Percentiles rank a stretch among this genome's conserved stretches.
Evolutionary conservation across 2,797 vertebrate genomes (phyloP).

Genomic region (Pseudochromis fuscus): DNA sequence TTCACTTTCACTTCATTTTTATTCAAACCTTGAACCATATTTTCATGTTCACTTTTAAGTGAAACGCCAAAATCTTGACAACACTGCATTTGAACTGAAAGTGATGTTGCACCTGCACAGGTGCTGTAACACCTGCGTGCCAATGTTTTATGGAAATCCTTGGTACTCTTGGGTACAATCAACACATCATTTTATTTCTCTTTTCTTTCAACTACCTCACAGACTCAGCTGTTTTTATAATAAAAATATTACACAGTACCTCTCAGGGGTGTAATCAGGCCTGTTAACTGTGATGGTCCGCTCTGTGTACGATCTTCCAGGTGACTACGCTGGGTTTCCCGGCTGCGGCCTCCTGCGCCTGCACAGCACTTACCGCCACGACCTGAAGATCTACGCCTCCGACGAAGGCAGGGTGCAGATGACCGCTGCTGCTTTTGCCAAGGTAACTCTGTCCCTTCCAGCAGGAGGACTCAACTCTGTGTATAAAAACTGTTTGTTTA

Average conservation of each 20-base stretch:
- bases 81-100: constrained; percentile 64
- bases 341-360: constrained; percentile 95
- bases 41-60: constrained; percentile 19
- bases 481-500: too few species aligned
- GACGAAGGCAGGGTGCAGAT: constrained; percentile 97
- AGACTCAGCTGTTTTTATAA: neutral
- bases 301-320: constrained; percentile 72
- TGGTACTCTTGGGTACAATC: constrained; percentile 46
- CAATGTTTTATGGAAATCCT: constrained; percentile 32
- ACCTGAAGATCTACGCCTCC: constrained; percentile 98
- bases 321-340: constrained; percentile 97
- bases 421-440: constrained; percentile 97
- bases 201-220: constrained; percentile 28
- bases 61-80: constrained; percentile 28
- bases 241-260: neutral
- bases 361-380: constrained; percentile 97
- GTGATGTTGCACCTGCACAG: constrained; percentile 49
- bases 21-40: neutral
- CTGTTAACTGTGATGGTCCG: neutral
- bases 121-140: constrained; percentile 11
- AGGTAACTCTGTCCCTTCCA: constrained; percentile 79
- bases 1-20: constrained; percentile 72
- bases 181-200: constrained; percentile 2
- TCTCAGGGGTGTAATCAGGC: neutral
- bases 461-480: neutral